phyloP scores from a whole-genome alignment of 30 jellyfish, hydroid and myxozoan species.

The Cassiopea andromeda region DNA sequence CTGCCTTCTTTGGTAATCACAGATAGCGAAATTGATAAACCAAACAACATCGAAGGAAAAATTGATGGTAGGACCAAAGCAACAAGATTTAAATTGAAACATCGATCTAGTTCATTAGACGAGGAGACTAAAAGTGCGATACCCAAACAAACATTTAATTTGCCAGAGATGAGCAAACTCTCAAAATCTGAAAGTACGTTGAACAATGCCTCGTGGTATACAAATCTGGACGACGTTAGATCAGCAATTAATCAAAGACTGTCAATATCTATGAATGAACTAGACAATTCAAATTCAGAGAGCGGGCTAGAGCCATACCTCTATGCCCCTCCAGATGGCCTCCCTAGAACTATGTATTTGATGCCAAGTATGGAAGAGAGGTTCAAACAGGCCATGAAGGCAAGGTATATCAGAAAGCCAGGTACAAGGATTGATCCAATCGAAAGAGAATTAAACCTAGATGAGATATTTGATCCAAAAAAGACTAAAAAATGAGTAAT shows the following conservation, averaged over 20 bases:
- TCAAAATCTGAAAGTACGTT: slow-evolving; percentile 54
- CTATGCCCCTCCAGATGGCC: slow-evolving; percentile 82
- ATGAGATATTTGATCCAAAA: slow-evolving; percentile 53
- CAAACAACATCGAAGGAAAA: not conserved
- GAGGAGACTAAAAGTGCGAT: not conserved
- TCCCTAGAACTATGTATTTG: slow-evolving; percentile 77
- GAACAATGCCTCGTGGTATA: slow-evolving; percentile 55
- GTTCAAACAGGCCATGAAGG: slow-evolving; percentile 68
- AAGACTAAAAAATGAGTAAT: not conserved
- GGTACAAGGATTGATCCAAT: slow-evolving; percentile 83
- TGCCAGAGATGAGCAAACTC: slow-evolving; percentile 35
- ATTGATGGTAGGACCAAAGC: too few species aligned
- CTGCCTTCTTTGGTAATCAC: not conserved
- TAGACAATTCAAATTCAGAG: slow-evolving; percentile 23
- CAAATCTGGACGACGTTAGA: slow-evolving; percentile 56
- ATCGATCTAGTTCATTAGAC: not conserved
- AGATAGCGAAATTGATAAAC: not conserved
- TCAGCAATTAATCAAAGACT: slow-evolving; percentile 60
- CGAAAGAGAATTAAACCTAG: slow-evolving; percentile 57
- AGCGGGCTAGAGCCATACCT: slow-evolving; percentile 51
- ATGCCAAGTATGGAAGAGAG: slow-evolving; percentile 68
- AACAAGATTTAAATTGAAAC: not conserved
- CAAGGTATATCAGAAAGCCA: slow-evolving; percentile 78
- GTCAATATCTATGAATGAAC: slow-evolving; percentile 58
- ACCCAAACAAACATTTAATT: not conserved